Evolutionary conservation across 2,888 invertebrate genomes (phyloP), one percentile per base, ranked within the genome.

Genomic region (Diogma glabrata): DNA sequence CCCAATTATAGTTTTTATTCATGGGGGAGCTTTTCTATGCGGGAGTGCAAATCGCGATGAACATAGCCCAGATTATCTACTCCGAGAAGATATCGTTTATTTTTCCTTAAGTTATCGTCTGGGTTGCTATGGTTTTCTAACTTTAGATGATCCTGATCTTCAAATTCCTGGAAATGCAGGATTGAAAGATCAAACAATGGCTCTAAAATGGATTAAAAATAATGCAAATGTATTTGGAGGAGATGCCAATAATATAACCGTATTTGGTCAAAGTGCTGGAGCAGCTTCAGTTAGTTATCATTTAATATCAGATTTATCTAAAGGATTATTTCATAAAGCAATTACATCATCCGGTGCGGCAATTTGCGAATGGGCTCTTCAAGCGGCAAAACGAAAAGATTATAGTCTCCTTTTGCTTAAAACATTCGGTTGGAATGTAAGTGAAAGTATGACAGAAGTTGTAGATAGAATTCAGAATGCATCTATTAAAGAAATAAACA

Each of bases 1-100:
- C 10, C 79, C 83, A 0, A 82, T 83, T 2, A 64, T 83, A 2
- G 73, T 81, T 1, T 78, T 72, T 63, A 73, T 83, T 54, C 82
- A 82, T 63, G 72, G 76, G 0, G 83, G 82, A 1, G 79, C 74
- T 14, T 79, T 78, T 61, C 77, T 78, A 62, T 62, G 69, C 3
- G 69, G 67, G 38, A 74, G 78, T 0, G 20, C 19, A 19, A 4
- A 8, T 12, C 9, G 2, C 2, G 3, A 3, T 3, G 57, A 69
- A 49, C 66, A 69, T 2, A 78, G 79, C 1, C 79, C 81, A 0
- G 67, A 74, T 47, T 77, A 80, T 60, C 64, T 80, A 17, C 63
- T 81, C 30, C 77, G 78, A 56, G 65, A 74, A 47, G 75, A 79
- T 45, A 59, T 80, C 3, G 75, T 81, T 3, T 62, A 81, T n/a